Conservation (phyloP, 2,888 invertebrate genomes). For the Tipula unca region DNA sequence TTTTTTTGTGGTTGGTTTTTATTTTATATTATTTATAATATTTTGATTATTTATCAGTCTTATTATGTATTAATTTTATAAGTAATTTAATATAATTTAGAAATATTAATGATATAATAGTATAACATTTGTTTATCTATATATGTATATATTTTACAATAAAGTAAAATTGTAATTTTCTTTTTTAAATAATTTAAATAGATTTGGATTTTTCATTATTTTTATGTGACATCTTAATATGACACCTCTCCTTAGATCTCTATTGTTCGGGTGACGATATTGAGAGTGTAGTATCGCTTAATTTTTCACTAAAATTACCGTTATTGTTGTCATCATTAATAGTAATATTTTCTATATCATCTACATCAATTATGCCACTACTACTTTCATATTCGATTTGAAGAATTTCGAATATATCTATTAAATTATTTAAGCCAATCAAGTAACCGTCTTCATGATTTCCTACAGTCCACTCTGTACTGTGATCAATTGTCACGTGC, state of each 20-base stretch:
- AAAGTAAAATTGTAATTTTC: neutral
- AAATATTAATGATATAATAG: neutral
- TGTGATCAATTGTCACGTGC: slow-evolving; percentile 66
- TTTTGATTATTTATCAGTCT: slow-evolving; percentile 14
- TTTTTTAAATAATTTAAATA: neutral
- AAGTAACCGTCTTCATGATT: slow-evolving; percentile 96
- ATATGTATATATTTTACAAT: neutral
- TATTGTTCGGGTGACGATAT: neutral
- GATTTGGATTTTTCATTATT: neutral
- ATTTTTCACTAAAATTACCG: neutral
- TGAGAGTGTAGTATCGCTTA: neutral
- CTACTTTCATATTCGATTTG: slow-evolving; percentile 27
- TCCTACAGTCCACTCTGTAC: slow-evolving; percentile 82
- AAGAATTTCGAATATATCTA: slow-evolving; percentile 60
- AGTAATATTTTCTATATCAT: neutral
- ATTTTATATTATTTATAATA: neutral
- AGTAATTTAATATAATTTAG: neutral
- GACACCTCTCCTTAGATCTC: neutral
- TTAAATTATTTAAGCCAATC: slow-evolving; percentile 83
- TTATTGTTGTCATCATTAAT: neutral
- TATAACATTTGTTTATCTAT: neutral
- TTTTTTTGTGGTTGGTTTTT: neutral
- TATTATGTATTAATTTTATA: slow-evolving; percentile 4
- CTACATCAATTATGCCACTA: neutral
- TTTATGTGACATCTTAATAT: neutral